Conservation (phyloP, 2,888 invertebrate genomes). For the Chromoteleia sp. region DNA sequence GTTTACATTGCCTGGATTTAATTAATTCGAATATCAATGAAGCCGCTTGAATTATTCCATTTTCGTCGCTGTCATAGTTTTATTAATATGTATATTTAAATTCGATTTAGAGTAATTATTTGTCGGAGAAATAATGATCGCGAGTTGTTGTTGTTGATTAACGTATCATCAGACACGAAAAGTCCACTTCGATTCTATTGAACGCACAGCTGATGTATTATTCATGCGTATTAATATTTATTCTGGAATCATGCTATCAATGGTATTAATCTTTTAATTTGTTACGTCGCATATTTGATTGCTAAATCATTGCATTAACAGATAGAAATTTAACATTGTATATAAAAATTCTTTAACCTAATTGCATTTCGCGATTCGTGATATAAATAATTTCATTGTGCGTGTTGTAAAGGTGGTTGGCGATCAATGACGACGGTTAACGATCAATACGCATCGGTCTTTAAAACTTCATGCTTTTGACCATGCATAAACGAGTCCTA, state of each 20-base stretch:
- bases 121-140: constrained; percentile 10
- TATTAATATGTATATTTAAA: constrained; percentile 24
- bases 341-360: constrained; percentile 12
- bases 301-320: constrained; percentile 14
- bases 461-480: no score
- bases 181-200: constrained; percentile 14
- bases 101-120: constrained; percentile 37
- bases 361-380: constrained; percentile 4
- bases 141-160: constrained; percentile 35
- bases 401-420: no score
- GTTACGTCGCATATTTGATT: constrained; percentile 23
- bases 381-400: constrained; percentile 22
- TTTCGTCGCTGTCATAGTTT: constrained; percentile 28
- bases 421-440: background rate
- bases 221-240: constrained; percentile 49
- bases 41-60: constrained; percentile 26
- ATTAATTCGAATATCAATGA: constrained; percentile 32
- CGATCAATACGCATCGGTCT: no score
- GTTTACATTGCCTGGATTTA: constrained; percentile 12
- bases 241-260: constrained; percentile 5
- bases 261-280: constrained; percentile 47
- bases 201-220: constrained; percentile 23
- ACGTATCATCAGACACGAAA: constrained; percentile 33
- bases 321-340: constrained; percentile 3
- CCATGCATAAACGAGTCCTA: no score